Conservation (phyloP, 2,888 invertebrate genomes). For the Lepidonotus clava region DNA sequence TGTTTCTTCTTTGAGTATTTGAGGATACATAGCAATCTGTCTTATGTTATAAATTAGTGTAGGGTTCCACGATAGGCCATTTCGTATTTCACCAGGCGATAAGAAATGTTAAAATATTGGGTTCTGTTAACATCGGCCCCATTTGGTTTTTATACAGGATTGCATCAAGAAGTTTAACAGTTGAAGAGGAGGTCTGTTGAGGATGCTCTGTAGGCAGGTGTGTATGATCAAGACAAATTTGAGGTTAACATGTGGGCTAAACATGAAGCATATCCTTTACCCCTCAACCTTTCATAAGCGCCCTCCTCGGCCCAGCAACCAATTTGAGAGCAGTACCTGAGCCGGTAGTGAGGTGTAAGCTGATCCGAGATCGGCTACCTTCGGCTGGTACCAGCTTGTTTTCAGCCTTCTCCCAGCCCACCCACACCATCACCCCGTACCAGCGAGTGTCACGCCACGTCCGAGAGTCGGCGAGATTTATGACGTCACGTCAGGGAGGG, state of each 20-base stretch:
- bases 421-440: not conserved
- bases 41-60: no score
- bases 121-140: no score
- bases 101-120: no score
- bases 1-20: no score
- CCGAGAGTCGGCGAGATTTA: conserved; percentile 46
- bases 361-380: conserved; percentile 13
- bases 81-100: no score
- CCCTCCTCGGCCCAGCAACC: not conserved
- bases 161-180: no score
- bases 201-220: not conserved
- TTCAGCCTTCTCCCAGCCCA: not conserved
- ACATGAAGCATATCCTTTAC: conserved; percentile 33
- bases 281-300: not conserved
- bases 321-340: conserved; percentile 28
- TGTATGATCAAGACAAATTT: conserved; percentile 46
- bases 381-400: conserved; percentile 13
- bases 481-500: conserved; percentile 39
- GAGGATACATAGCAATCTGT: no score
- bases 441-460: conserved; percentile 40
- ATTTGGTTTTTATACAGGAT: no score
- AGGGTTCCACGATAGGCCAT: no score
- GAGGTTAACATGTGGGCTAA: conserved; percentile 38
- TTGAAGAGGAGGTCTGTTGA: no score
- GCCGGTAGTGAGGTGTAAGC: not conserved